A percentile compares a stretch with the other conserved stretches of the same genome.
Conservation (phyloP, 2,113 vertebrate species). For the Megaceryle torquata region DNA sequence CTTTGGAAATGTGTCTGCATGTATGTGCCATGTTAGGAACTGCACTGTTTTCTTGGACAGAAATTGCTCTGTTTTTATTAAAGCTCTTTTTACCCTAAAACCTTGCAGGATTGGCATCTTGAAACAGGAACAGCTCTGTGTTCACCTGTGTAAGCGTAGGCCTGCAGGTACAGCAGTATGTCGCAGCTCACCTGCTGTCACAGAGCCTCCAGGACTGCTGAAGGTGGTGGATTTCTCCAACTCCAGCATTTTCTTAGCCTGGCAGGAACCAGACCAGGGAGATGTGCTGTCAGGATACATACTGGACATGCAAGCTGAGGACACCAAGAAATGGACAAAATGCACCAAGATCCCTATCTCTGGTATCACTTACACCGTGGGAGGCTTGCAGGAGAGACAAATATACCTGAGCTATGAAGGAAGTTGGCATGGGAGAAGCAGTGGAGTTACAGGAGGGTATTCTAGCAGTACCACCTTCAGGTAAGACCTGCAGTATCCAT, state of each 20-base stretch:
- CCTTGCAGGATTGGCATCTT: neutral
- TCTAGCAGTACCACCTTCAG: conserved; percentile 66
- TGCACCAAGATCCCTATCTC: conserved; percentile 64
- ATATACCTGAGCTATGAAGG: conserved; percentile 64
- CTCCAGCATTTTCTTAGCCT: conserved; percentile 71
- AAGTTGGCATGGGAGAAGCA: conserved; percentile 65
- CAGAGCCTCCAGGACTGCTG: conserved; percentile 70
- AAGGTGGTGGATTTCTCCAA: conserved; percentile 70
- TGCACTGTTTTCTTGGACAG: neutral
- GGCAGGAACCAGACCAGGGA: conserved; percentile 51
- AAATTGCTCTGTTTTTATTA: neutral
- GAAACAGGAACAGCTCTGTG: neutral
- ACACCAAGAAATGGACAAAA: conserved; percentile 71
- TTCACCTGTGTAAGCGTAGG: neutral
- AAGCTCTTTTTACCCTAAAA: neutral
- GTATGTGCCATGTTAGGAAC: neutral
- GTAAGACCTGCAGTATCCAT: conserved; percentile 13
- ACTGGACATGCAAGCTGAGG: conserved; percentile 61
- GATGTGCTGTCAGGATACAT: conserved; percentile 65
- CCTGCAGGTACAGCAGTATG: neutral
- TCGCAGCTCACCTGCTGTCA: neutral
- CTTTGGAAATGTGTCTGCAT: neutral
- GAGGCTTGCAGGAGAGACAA: conserved; percentile 67
- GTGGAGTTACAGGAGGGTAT: conserved; percentile 54
- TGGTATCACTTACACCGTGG: conserved; percentile 59